Base-by-base conservation (phyloP, 2,797 vertebrate genomes). In the Heliangelus exortis region DNA sequence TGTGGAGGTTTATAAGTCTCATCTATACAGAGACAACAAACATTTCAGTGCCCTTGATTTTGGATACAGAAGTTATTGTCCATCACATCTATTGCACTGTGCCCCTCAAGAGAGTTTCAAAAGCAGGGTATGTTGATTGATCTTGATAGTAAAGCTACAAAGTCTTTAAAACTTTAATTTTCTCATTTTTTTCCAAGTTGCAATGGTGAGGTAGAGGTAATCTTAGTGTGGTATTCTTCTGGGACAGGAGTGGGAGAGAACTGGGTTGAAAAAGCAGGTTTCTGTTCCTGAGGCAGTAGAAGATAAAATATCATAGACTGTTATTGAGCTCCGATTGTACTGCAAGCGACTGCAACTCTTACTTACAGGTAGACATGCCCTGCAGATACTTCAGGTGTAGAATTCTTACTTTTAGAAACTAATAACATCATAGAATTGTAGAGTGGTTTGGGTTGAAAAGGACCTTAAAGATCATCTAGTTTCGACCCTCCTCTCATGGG, bases 91-190 rank as follows among this genome's bases (percentile, higher is more conserved):
- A 9, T 55, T 75, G 58, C 41, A 54, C 47, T 6, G 62, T 89
- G 62, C n/a, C 47, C 41, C 74, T 69, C 55, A 79, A 76, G 59
- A 95, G 78, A 71, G 18, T 77, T 95, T 87, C 73, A 43, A 1
- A 58, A 83, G 72, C 41, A 80, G 34, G 7, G 2, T 48, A 16
- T 31, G 34, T 80, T 83, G 79, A 87, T 26, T 86, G 58, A 75
- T 89, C 66, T 87, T 94, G 43, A 50, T 54, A 63, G 48, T 34
- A 29, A 43, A 41, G 34, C 39, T 88, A 22, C 51, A 55, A n/a
- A 81, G 45, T 82, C 76, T 85, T 92, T 53, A 48, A 81, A 92
- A 93, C 34, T 72, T 81, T 20, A 15, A 61, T 71, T 86, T 90
- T 71, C 54, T 86, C n/a, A 4, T 77, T 57, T 93, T 53, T 83